Conservation (phyloP, 2,888 invertebrate species). For the Carterocephalus palaemon region DNA sequence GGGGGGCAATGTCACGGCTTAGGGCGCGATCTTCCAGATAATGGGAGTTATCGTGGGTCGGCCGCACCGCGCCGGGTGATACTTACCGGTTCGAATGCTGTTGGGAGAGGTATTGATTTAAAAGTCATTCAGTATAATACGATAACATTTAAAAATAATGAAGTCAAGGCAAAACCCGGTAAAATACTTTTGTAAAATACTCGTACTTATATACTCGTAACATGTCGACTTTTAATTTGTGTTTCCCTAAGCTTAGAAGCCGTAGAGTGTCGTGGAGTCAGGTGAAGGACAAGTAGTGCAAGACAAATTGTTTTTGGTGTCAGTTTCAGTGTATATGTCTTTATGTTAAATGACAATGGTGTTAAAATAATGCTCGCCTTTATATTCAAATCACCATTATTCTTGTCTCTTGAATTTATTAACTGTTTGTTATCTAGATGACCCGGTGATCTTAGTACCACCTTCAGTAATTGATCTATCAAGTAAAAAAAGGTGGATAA, state of each 20-base stretch:
- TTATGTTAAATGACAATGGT: no score
- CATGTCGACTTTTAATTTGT: not conserved
- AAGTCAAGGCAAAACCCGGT: no score
- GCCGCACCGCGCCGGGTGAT: conserved; percentile 26
- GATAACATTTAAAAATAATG: no score
- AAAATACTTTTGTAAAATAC: not conserved
- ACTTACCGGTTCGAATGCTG: conserved; percentile 20
- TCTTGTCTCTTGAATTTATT: no score
- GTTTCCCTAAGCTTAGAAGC: conserved; percentile 15
- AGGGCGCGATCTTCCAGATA: conserved; percentile 47
- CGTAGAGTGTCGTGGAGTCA: conserved; percentile 7
- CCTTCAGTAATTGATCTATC: no score
- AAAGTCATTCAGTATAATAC: conserved; percentile 1
- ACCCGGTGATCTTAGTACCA: no score
- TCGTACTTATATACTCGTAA: conserved; percentile 4
- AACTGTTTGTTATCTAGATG: no score
- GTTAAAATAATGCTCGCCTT: no score
- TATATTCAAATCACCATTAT: no score
- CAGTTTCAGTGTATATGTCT: no score
- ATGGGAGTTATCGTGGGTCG: conserved; percentile 53
- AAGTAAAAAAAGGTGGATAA: no score
- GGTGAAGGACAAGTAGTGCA: not conserved
- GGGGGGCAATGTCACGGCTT: conserved; percentile 60
- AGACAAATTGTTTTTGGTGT: not conserved
- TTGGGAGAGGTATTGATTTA: conserved; percentile 10